These are phyloP conservation scores for Dendroctonus valens DNA, from an alignment of 1,140 invertebrate genomes.

Conservation along the genomic window DNA sequence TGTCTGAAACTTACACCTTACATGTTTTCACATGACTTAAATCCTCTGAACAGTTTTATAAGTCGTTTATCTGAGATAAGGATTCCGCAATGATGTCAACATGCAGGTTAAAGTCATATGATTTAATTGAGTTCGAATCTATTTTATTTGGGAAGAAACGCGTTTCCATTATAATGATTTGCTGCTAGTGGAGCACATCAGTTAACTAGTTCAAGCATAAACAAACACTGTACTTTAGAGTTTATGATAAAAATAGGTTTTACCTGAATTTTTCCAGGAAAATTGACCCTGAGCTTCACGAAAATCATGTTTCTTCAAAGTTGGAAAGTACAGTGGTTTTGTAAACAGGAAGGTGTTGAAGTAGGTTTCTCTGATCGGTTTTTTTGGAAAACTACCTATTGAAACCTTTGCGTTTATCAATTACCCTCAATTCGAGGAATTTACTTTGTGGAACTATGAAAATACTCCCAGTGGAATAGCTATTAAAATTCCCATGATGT, in stretches of 20 bases:
- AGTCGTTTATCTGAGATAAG: slow-evolving; percentile 11
- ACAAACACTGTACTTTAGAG: slow-evolving; percentile 8
- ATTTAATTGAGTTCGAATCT: not conserved
- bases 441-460: no score
- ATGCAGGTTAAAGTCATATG: not conserved
- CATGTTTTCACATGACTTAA: slow-evolving; percentile 4
- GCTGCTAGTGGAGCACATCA: slow-evolving; percentile 16
- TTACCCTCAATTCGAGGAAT: no score
- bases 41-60: slow-evolving; percentile 1
- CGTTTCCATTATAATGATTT: slow-evolving; percentile 10
- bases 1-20: no score
- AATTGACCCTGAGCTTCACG: not conserved
- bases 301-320: not conserved
- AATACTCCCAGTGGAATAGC: no score
- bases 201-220: slow-evolving; percentile 17
- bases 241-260: slow-evolving; percentile 16
- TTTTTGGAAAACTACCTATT: no score
- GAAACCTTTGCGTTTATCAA: no score
- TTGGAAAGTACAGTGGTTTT: not conserved
- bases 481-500: no score
- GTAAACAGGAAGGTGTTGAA: no score
- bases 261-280: slow-evolving; percentile 17
- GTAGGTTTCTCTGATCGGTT: no score
- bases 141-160: no score
- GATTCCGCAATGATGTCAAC: not conserved